Base-by-base conservation (phyloP, 2,113 vertebrate species). In the Anolis sagrei region DNA sequence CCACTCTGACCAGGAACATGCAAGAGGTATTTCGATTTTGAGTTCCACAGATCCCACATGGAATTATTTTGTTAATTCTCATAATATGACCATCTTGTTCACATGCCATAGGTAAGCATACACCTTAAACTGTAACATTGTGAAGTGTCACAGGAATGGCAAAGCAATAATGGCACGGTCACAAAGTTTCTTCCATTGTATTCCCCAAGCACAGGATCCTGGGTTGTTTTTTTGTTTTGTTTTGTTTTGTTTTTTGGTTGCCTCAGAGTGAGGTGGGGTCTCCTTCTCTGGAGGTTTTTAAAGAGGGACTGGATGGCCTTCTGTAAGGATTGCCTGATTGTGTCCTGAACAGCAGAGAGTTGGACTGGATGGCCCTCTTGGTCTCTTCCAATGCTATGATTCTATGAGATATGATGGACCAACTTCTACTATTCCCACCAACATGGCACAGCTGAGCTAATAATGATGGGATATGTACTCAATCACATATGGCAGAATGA, bases 1-100 rank as follows among this genome's bases (percentile, higher is more conserved):
- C 88, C 87, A 78, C 83, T 88, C 86, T 90, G 82, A 78, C 90
- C 90, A 93, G 92, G 90, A 90, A 90, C 83, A 89, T 89, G 4
- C 2, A 85, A 86, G 90, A 80, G 86, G n/a, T 27, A 49, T 2
- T 74, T 1, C 0, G 69, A 86, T 75, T 77, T 29, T 82, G 23
- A 84, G 70, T 0, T 0, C 0, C 66, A 82, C 14, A 7, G 2
- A 0, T 64, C 39, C 87, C 13, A 83, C 88, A 83, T 1, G 73
- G 1, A 0, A 49, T 3, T 85, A 76, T 86, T 64, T 79, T 0
- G 0, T 34, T 85, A 83, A 68, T 80, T 72, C 76, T 34, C n/a
- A 88, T 87, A 76, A 79, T 0, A 34, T 84, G 23, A 1, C 36
- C 8, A 0, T 77, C 84, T n/a, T 70, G 34, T 32, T 14, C 0